Conservation (phyloP, 2,888 invertebrate genomes). For the Chironomus riparius region DNA sequence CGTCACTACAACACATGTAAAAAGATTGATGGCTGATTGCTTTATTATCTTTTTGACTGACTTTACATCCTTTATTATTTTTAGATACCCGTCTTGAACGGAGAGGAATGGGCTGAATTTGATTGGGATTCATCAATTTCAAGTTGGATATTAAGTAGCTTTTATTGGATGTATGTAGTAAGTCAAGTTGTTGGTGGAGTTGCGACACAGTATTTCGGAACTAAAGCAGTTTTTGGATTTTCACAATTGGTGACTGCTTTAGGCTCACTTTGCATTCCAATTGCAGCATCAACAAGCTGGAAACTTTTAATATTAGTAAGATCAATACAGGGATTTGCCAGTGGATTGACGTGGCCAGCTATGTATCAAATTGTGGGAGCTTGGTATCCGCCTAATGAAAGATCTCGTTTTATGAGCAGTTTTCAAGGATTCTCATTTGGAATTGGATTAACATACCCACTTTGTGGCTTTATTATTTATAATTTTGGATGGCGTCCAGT, state of each 20-base stretch:
- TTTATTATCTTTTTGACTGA: background rate
- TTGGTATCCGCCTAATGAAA: slow-evolving; percentile 62
- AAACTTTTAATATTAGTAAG: slow-evolving; percentile 51
- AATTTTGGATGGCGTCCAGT: slow-evolving; percentile 58
- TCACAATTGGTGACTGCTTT: slow-evolving; percentile 60
- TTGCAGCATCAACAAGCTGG: slow-evolving; percentile 53
- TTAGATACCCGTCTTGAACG: background rate
- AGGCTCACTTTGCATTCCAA: slow-evolving; percentile 57
- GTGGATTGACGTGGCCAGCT: slow-evolving; percentile 65
- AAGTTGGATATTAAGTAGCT: slow-evolving; percentile 56
- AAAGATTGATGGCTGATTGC: background rate
- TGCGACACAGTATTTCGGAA: slow-evolving; percentile 60
- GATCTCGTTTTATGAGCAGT: slow-evolving; percentile 65
- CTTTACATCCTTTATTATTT: background rate
- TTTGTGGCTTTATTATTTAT: slow-evolving; percentile 60
- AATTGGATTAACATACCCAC: slow-evolving; percentile 60
- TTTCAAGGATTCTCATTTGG: slow-evolving; percentile 68
- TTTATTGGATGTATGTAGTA: slow-evolving; percentile 65
- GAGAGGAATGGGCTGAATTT: slow-evolving; percentile 47
- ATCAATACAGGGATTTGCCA: slow-evolving; percentile 59
- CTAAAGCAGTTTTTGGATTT: slow-evolving; percentile 60
- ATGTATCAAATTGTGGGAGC: slow-evolving; percentile 65
- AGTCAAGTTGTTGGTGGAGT: slow-evolving; percentile 61
- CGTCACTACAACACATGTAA: background rate
- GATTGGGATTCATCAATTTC: slow-evolving; percentile 57